A percentile compares a stretch with the other conserved stretches of the same genome.
Evolutionary conservation across 1,140 invertebrate species (phyloP).

Genomic region (Meloidogyne floridensis): DNA sequence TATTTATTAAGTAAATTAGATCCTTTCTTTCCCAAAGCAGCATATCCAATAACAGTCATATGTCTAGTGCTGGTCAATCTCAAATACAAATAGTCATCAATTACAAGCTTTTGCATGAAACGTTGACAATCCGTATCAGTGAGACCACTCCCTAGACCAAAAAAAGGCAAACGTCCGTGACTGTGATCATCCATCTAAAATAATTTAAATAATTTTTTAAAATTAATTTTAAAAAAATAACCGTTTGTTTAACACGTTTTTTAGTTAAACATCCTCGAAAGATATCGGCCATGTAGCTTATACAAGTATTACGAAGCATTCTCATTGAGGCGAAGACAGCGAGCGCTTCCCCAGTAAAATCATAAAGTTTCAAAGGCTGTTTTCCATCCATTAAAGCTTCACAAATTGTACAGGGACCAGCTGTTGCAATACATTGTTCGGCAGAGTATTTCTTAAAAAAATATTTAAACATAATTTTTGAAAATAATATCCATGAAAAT

Average conservation of each 20-base stretch:
- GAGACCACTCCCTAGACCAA: slow-evolving; percentile 22
- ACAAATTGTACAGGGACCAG: slow-evolving; percentile 22
- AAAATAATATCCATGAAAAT: no score
- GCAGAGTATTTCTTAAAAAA: slow-evolving; percentile 18
- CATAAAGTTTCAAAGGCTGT: background rate
- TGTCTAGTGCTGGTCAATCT: slow-evolving; percentile 16
- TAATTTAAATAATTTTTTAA: background rate
- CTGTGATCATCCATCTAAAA: slow-evolving; percentile 30
- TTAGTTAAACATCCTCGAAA: slow-evolving; percentile 28
- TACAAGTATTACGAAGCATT: background rate
- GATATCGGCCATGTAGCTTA: slow-evolving; percentile 29
- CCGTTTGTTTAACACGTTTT: slow-evolving; percentile 23
- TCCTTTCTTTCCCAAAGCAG: slow-evolving; percentile 16
- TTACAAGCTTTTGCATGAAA: slow-evolving; percentile 35
- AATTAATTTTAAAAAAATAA: background rate
- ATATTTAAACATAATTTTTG: background rate
- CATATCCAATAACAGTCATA: slow-evolving; percentile 29
- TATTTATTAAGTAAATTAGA: slow-evolving; percentile 13
- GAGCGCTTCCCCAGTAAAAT: slow-evolving; percentile 15
- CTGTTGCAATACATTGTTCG: slow-evolving; percentile 20
- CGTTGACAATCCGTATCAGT: slow-evolving; percentile 30
- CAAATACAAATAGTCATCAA: slow-evolving; percentile 30
- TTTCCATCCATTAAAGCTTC: slow-evolving; percentile 1
- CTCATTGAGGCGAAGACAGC: slow-evolving; percentile 16
- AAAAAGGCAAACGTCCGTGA: slow-evolving; percentile 32